Base-by-base conservation (phyloP, 2,113 vertebrate species). In the Dromaius novaehollandiae region DNA sequence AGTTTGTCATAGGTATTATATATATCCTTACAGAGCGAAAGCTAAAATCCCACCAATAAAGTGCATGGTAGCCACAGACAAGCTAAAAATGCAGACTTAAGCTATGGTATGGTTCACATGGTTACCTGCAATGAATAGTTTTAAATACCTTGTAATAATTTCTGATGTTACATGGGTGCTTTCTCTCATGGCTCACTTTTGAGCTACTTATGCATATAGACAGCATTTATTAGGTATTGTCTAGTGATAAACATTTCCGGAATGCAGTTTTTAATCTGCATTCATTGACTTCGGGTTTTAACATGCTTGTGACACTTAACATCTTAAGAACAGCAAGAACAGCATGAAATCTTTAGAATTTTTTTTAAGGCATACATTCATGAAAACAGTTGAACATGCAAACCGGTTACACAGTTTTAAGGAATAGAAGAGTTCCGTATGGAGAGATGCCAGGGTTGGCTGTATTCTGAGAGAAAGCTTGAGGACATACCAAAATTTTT, bases 261-360 rank as follows among this genome's bases (percentile, higher is more conserved):
- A 48, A 66, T 53, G 48, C 24, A 40, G 15, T 5, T 78, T 77
- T 25, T 36, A 76, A 76, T 46, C 8, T 73, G 38, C 4, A 1
- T 82, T 74, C 32, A 58, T 58, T 48, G 16, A 76, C 5, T 79
- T 96, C 64, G 46, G n/a, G 15, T 40, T 95, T 87, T 95, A 89
- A 40, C n/a, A 19, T 80, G 19, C 66, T 53, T 85, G 12, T 48
- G 40, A 36, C 58, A 85, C 46, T 90, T 32, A 66, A n/a, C 30
- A 32, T 76, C 10, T 76, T 89, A 76, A 36, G 38, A 95, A 53
- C 17, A 89, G 22, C 56, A 76, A 36, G 48, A 46, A 61, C 7
- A 69, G 22, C 48, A 16, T 84, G 61, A 82, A 60, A 90, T 84
- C 21, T 71, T 11, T 56, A 71, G 73, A 19, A 84, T 63, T 63